Evolutionary conservation across 2,113 vertebrate species (phyloP).

Genomic region (Syrmaticus mikado): DNA sequence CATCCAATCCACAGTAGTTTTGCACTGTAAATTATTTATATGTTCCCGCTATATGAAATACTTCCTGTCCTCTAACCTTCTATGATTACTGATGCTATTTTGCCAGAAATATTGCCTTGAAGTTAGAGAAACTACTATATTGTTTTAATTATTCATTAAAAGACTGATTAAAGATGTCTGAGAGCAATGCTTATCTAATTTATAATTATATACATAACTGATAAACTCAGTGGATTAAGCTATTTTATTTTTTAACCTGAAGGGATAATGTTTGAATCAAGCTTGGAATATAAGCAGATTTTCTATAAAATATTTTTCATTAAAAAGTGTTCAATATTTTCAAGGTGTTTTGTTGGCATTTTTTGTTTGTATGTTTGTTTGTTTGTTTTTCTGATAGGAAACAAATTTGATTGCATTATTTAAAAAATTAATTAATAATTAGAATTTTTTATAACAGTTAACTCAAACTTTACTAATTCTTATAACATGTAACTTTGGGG

Average conservation of each 20-base stretch:
- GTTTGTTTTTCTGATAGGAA: not conserved
- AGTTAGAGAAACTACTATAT: not conserved
- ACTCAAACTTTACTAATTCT: not conserved
- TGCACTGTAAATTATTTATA: not conserved
- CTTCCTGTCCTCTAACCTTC: not conserved
- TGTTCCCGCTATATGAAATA: not conserved
- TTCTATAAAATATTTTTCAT: not conserved
- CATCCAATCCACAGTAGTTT: not conserved
- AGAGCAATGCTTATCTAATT: not conserved
- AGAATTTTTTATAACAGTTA: not conserved
- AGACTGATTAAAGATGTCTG: not conserved
- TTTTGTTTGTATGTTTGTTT: no score
- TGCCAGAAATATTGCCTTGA: not conserved
- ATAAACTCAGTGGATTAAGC: not conserved
- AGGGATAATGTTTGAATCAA: not conserved
- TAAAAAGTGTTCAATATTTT: not conserved
- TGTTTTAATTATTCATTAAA: slow-evolving; percentile 14
- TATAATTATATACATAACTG: not conserved
- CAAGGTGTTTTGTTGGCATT: no score
- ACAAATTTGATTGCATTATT: not conserved
- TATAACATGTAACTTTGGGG: not conserved
- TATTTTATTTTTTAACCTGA: not conserved
- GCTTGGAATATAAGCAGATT: not conserved
- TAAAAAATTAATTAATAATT: not conserved
- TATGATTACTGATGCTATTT: not conserved